Evolutionary conservation across 2,888 invertebrate genomes (phyloP).

Genomic region (Agrilus biguttatus): DNA sequence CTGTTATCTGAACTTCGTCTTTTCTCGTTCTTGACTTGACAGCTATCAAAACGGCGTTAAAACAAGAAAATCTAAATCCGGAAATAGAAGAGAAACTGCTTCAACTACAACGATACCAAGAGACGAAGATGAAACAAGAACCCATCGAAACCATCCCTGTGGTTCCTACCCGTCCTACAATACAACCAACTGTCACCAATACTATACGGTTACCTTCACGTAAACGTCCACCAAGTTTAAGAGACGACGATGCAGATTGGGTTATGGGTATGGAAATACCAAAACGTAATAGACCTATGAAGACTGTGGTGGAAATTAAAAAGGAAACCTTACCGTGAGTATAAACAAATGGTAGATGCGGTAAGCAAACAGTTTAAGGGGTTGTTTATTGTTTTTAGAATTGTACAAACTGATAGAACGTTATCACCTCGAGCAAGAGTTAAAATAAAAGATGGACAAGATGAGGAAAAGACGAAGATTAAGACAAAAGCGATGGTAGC

Average conservation of each 20-base stretch:
- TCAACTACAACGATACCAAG: conserved; percentile 74
- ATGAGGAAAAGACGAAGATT: conserved; percentile 39
- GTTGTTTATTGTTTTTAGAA: not conserved
- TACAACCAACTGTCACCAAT: conserved; percentile 17
- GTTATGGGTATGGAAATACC: conserved; percentile 35
- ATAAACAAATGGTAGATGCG: not conserved
- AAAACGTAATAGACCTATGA: conserved; percentile 24
- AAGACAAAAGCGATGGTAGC: conserved; percentile 54
- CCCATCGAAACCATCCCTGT: conserved; percentile 21
- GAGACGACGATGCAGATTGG: conserved; percentile 27
- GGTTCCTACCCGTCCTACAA: conserved; percentile 7
- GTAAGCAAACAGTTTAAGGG: not conserved
- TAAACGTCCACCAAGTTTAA: conserved; percentile 24
- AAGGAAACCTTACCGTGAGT: conserved; percentile 27
- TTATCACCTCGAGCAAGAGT: conserved; percentile 23
- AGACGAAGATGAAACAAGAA: conserved; percentile 57
- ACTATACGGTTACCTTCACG: conserved; percentile 18
- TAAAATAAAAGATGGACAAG: conserved; percentile 30
- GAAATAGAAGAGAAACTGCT: conserved; percentile 86
- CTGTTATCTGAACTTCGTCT: not conserved
- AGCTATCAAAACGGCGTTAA: conserved; percentile 87
- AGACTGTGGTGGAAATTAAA: conserved; percentile 16
- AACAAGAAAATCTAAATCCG: conserved; percentile 80
- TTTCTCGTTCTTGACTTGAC: conserved; percentile 19
- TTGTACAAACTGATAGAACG: conserved; percentile 15